Conservation (phyloP, 2,113 vertebrate genomes). For the Casuarius casuarius region DNA sequence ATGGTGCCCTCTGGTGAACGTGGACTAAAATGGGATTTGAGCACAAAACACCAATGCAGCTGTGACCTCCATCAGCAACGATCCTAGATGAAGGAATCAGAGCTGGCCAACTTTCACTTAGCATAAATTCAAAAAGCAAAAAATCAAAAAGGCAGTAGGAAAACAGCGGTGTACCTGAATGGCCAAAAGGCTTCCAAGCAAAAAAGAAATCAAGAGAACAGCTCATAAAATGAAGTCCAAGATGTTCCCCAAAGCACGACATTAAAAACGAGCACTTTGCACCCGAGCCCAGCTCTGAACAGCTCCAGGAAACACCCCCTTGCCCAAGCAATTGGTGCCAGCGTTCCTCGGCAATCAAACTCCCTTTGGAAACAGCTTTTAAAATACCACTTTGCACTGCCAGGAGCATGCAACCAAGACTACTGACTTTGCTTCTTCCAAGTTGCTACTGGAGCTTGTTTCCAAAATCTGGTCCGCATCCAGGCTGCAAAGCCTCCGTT, state of each 20-base stretch:
- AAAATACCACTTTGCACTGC: neutral
- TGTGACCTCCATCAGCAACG: neutral
- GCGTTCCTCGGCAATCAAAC: neutral
- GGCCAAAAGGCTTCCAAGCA: neutral
- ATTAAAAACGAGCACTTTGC: neutral
- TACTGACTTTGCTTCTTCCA: neutral
- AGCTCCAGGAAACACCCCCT: no score
- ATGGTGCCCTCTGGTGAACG: neutral
- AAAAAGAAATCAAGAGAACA: neutral
- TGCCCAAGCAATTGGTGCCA: neutral
- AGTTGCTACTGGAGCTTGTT: neutral
- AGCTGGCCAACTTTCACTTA: neutral
- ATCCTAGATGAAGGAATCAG: rapidly evolving
- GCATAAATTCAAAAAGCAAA: neutral
- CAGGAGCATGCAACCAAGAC: neutral
- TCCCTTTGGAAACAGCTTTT: neutral
- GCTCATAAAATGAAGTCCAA: neutral
- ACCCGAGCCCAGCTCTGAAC: neutral
- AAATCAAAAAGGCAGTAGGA: neutral
- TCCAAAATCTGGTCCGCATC: neutral
- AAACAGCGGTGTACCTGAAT: neutral
- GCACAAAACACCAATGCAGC: neutral
- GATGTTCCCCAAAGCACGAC: neutral
- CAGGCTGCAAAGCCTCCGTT: neutral
- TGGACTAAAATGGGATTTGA: neutral